Conservation (phyloP, 2,113 vertebrate genomes). For the Syrrhaptes paradoxus region DNA sequence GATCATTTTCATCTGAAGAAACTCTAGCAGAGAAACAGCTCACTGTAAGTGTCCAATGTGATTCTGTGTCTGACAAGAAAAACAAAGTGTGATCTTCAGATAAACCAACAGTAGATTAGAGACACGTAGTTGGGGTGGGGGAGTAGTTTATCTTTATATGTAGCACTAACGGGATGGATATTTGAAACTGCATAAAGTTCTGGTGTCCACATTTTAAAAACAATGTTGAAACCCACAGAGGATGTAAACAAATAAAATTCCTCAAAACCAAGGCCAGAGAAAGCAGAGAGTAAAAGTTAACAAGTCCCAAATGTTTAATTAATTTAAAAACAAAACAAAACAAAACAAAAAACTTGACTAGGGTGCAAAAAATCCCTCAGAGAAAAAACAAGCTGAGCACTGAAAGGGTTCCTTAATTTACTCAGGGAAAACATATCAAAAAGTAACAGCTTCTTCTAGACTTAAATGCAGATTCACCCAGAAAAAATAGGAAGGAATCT, state of each 20-base stretch:
- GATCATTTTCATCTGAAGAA: neutral
- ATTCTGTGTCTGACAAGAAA: neutral
- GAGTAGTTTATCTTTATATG: neutral
- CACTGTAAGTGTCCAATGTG: accelerated
- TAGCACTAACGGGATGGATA: neutral
- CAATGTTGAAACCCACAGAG: neutral
- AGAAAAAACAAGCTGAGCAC: neutral
- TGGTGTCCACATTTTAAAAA: neutral
- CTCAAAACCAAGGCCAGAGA: accelerated
- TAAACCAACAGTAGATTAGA: neutral
- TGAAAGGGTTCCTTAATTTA: neutral
- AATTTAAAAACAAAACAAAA: neutral
- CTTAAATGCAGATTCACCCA: neutral
- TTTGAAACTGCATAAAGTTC: neutral
- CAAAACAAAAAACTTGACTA: neutral
- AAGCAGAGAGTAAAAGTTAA: neutral
- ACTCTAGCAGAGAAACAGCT: neutral
- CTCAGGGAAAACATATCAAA: neutral
- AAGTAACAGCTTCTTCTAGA: neutral
- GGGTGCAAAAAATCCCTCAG: neutral
- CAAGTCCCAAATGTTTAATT: neutral
- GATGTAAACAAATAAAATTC: neutral
- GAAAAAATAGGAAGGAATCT: neutral
- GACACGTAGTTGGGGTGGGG: neutral
- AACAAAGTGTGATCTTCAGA: neutral